Conservation (phyloP, 64 coral and sea anemone species). For the Orbicella faveolata region DNA sequence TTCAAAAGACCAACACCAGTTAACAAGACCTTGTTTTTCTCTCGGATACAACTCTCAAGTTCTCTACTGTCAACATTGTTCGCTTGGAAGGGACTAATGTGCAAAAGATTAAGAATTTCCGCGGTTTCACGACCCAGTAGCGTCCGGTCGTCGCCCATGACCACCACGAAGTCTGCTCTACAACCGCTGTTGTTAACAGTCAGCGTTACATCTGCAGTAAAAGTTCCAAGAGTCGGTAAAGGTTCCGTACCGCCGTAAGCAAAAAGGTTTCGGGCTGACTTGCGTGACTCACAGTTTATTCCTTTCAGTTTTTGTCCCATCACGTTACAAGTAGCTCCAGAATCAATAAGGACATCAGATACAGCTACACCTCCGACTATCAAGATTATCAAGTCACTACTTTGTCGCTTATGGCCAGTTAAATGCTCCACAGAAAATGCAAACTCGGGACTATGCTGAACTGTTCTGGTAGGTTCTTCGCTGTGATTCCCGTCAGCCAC, state of each 20-base stretch:
- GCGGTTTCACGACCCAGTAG: background rate
- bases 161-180: slow-evolving; percentile 1
- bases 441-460: background rate
- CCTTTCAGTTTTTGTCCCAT: background rate
- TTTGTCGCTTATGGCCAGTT: background rate
- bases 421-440: slow-evolving; percentile 2
- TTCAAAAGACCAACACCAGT: slow-evolving; percentile 55
- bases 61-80: background rate
- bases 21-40: slow-evolving; percentile 45
- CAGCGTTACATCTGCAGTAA: background rate
- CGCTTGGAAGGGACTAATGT: background rate
- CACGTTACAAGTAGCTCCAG: background rate
- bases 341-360: slow-evolving; percentile 4
- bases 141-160: background rate
- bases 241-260: background rate
- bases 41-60: background rate
- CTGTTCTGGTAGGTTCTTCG: background rate
- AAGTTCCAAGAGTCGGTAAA: background rate
- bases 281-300: slow-evolving; percentile 2
- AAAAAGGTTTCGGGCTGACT: background rate
- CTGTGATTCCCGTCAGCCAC: background rate
- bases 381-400: background rate
- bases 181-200: background rate
- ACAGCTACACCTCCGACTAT: background rate
- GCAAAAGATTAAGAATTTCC: background rate